Conservation (phyloP, 2,797 vertebrate species). For the Diplodus puntazzo region DNA sequence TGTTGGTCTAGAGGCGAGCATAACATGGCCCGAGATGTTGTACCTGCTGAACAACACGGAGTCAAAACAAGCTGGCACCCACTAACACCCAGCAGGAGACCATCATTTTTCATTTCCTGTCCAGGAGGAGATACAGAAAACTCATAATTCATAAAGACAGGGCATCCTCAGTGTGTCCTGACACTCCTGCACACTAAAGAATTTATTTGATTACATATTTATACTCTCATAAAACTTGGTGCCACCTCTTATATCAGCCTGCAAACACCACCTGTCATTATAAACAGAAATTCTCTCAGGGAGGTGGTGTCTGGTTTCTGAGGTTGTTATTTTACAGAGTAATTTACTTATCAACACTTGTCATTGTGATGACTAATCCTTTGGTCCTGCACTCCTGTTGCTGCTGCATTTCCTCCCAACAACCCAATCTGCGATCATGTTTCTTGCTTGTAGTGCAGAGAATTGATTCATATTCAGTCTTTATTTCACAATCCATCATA, state of each 20-base stretch:
- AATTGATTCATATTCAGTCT: neutral
- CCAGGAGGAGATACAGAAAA: conserved; percentile 10
- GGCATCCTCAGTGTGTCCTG: conserved; percentile 2
- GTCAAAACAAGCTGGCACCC: conserved; percentile 23
- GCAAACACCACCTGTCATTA: conserved; percentile 37
- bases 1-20: conserved; percentile 24
- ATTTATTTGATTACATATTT: neutral
- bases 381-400: neutral
- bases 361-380: conserved; percentile 3
- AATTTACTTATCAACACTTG: conserved; percentile 14
- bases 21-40: conserved; percentile 27
- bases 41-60: conserved; percentile 31
- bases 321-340: conserved; percentile 4
- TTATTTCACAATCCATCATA: neutral
- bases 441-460: neutral
- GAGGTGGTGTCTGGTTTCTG: neutral
- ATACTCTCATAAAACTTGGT: neutral
- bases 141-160: conserved; percentile 22
- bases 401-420: neutral
- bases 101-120: conserved; percentile 26
- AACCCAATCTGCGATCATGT: neutral
- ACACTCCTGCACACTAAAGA: conserved; percentile 1
- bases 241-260: conserved; percentile 7
- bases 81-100: conserved; percentile 20
- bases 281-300: neutral